Percentiles rank a stretch among this genome's conserved stretches.
Evolutionary conservation across 2,113 vertebrate species (phyloP).

Genomic region (Monopterus albus): DNA sequence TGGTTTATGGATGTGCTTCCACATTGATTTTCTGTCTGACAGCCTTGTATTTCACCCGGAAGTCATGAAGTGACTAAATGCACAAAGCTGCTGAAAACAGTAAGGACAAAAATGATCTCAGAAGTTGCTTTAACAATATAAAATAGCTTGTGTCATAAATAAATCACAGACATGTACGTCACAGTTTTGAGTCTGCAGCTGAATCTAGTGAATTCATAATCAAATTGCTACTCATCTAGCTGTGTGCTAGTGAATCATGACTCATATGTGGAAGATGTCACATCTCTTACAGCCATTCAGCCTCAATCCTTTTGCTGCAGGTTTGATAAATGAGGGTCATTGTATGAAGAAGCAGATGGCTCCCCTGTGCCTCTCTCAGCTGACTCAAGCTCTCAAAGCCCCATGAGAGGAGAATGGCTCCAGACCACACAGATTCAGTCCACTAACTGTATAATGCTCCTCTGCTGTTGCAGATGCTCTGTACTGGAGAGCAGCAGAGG

Average conservation of each 20-base stretch:
- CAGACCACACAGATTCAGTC: not conserved
- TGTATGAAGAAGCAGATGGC: slow-evolving; percentile 39
- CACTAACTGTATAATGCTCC: not conserved
- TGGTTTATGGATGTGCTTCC: not conserved
- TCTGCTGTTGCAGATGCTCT: slow-evolving; percentile 1
- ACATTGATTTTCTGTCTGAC: too few species aligned
- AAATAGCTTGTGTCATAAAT: too few species aligned
- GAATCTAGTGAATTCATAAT: not conserved
- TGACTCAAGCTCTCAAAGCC: not conserved
- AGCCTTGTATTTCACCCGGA: too few species aligned
- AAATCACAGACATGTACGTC: too few species aligned
- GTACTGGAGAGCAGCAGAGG: slow-evolving; percentile 24
- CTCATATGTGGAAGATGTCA: not conserved
- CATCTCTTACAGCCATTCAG: not conserved
- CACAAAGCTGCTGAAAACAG: too few species aligned
- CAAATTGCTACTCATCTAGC: not conserved
- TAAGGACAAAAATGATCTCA: too few species aligned
- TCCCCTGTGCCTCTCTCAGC: slow-evolving; percentile 5
- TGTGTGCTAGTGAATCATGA: not conserved
- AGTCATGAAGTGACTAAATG: too few species aligned
- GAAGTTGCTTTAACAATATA: too few species aligned
- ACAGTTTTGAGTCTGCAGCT: not conserved
- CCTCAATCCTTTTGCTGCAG: not conserved
- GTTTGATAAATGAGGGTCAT: slow-evolving; percentile 5
- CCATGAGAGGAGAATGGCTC: not conserved